phyloP scores from a whole-genome alignment of 2,797 vertebrate species.

The Pelochelys cantorii region DNA sequence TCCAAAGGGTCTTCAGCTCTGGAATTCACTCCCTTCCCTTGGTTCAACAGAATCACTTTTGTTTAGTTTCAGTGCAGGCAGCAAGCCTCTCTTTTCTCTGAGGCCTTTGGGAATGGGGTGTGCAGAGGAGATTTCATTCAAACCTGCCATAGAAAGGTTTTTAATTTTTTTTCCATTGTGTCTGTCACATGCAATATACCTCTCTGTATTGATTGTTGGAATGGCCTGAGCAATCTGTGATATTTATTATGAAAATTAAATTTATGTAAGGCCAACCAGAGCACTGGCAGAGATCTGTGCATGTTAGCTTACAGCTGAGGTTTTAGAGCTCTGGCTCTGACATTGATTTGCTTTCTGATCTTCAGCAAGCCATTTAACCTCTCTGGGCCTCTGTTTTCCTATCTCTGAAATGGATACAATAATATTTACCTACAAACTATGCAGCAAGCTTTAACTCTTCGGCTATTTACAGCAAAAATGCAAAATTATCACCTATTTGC shows the following conservation, averaged over 20 bases:
- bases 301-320: background rate
- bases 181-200: background rate
- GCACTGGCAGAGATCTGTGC: too few relatives aligned
- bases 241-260: background rate
- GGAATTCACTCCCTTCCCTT: background rate
- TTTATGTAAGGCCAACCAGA: background rate
- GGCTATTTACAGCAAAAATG: background rate
- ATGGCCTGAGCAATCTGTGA: background rate
- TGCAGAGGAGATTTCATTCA: background rate
- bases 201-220: background rate
- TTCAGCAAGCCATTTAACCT: background rate
- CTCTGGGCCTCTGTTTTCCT: background rate
- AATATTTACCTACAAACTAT: background rate
- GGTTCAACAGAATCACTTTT: background rate
- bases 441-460: background rate
- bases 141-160: too few relatives aligned
- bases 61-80: background rate
- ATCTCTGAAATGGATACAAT: background rate
- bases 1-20: background rate
- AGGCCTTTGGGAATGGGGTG: background rate
- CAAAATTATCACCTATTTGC: background rate
- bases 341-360: background rate
- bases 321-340: background rate
- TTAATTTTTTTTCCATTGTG: background rate
- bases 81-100: background rate